These are phyloP conservation scores for Chionoecetes opilio DNA, from an alignment of 1,140 invertebrate species.

Conservation along the genomic window DNA sequence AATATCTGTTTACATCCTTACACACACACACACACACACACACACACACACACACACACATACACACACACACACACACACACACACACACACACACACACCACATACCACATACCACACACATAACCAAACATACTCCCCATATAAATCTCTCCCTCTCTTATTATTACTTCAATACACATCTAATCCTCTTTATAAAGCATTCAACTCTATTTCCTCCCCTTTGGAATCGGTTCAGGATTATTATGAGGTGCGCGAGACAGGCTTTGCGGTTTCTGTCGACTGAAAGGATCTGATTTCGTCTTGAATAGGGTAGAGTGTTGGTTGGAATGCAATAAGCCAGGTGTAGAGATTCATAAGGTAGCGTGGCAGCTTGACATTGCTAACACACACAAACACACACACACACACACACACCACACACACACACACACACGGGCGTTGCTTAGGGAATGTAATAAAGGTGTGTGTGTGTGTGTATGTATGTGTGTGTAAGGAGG, in stretches of 20 bases:
- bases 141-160: background rate
- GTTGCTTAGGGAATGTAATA: constrained; percentile 29
- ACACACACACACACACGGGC: no score
- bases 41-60: no score
- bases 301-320: background rate
- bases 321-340: background rate
- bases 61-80: no score
- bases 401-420: no score
- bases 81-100: no score
- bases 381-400: background rate
- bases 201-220: background rate
- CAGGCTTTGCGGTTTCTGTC: background rate
- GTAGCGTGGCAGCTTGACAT: background rate
- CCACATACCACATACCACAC: background rate
- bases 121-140: no score
- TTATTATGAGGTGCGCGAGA: background rate
- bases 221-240: background rate
- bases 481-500: background rate
- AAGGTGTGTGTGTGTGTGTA: constrained; percentile 17
- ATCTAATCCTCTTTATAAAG: background rate
- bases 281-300: background rate
- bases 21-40: no score
- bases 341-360: constrained; percentile 4
- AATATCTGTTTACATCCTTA: background rate
- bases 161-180: background rate